A percentile compares a stretch with the other conserved stretches of the same genome.
These are phyloP conservation scores for Keiferia lycopersicella DNA, from an alignment of 2,888 invertebrate species.

Conservation along the genomic window DNA sequence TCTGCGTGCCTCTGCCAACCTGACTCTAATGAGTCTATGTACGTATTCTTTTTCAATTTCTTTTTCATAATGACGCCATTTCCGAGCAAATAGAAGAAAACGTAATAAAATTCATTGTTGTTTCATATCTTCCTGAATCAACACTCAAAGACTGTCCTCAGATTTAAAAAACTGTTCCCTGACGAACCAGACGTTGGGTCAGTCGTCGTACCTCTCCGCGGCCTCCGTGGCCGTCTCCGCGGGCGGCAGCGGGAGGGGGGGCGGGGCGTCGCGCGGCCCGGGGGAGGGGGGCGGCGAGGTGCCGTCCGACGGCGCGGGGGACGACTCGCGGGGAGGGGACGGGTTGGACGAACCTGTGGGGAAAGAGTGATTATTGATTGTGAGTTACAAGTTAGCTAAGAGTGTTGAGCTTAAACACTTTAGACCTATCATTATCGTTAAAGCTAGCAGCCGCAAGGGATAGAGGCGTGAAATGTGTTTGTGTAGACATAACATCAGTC, in stretches of 20 bases:
- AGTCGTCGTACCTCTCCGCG: constrained; percentile 63
- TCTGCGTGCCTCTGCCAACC: no score
- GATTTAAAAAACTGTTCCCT: not conserved
- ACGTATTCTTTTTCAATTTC: no score
- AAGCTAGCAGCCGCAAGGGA: no score
- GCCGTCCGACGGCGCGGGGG: constrained; percentile 27
- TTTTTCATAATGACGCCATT: no score
- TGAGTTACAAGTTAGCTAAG: not conserved
- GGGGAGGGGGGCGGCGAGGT: constrained; percentile 65
- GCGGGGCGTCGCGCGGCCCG: constrained; percentile 75
- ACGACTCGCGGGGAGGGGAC: constrained; percentile 29
- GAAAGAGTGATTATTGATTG: not conserved
- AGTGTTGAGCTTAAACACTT: no score
- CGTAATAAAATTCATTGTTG: no score
- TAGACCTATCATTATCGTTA: no score
- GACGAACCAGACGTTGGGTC: constrained; percentile 31
- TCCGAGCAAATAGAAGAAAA: no score
- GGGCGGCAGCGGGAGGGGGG: constrained; percentile 65
- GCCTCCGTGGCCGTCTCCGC: constrained; percentile 77
- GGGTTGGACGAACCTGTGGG: constrained; percentile 19
- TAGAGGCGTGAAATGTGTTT: no score
- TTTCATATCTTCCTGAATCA: not conserved
- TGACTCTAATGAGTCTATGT: no score
- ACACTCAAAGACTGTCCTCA: not conserved
- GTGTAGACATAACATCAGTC: no score